These are phyloP conservation scores for Drosophila hamatofila DNA, from an alignment of 2,888 invertebrate genomes.

Conservation along the genomic window DNA sequence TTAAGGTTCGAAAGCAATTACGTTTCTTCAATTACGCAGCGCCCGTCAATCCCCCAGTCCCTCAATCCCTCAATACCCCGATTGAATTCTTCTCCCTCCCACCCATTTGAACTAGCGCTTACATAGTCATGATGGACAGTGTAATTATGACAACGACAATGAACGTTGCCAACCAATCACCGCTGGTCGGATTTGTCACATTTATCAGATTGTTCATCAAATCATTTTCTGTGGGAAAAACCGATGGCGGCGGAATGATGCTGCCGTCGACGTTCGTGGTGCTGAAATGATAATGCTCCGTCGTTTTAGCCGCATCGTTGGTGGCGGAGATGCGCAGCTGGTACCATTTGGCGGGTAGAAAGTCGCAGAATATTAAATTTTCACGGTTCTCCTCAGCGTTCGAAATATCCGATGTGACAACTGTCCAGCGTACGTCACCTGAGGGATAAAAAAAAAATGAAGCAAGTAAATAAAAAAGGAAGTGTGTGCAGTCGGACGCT, in stretches of 20 bases:
- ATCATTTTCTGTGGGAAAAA: conserved; percentile 84
- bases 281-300: conserved; percentile 88
- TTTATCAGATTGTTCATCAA: conserved; percentile 84
- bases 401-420: conserved; percentile 85
- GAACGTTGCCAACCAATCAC: conserved; percentile 84
- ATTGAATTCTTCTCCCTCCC: conserved; percentile 29
- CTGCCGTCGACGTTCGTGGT: conserved; percentile 87
- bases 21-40: conserved; percentile 6
- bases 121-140: conserved; percentile 83
- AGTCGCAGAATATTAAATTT: conserved; percentile 86
- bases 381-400: conserved; percentile 85
- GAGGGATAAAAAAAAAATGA: conserved; percentile 10
- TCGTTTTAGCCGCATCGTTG: conserved; percentile 88
- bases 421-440: conserved; percentile 85
- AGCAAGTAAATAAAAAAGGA: conserved; percentile 10
- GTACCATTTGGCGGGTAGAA: conserved; percentile 87
- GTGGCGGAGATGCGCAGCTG: conserved; percentile 88
- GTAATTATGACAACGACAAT: conserved; percentile 84
- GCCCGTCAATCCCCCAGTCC: neutral
- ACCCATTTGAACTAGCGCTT: conserved; percentile 61
- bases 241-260: conserved; percentile 83
- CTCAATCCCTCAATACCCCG: conserved; percentile 18
- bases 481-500: neutral
- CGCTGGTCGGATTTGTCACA: conserved; percentile 82
- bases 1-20: conserved; percentile 65